Evolutionary conservation across 2,113 vertebrate species (phyloP).

Genomic region (Bubo scandiacus): DNA sequence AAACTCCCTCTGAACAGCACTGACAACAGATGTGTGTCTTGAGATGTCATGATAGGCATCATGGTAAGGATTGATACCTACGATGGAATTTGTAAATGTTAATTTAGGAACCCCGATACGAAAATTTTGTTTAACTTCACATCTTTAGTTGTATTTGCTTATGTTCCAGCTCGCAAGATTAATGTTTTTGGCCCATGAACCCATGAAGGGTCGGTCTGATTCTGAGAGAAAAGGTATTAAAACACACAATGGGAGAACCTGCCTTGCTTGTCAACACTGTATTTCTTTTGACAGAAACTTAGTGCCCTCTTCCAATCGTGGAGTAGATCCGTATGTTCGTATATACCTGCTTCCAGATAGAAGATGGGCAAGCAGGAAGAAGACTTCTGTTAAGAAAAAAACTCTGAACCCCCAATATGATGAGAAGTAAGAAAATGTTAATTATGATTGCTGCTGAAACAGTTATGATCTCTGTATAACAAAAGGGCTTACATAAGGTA

Average conservation of each 20-base stretch:
- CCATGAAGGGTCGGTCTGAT: neutral
- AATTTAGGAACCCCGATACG: neutral
- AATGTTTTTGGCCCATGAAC: neutral
- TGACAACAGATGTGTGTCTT: neutral
- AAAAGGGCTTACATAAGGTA: neutral
- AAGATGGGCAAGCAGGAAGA: slow-evolving; percentile 86
- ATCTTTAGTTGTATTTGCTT: neutral
- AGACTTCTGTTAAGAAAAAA: slow-evolving; percentile 86
- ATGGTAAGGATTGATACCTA: neutral
- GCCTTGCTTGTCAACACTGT: neutral
- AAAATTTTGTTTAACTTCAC: neutral
- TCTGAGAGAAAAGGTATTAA: neutral
- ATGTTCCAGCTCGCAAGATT: neutral
- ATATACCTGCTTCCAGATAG: slow-evolving; percentile 93
- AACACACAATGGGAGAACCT: neutral
- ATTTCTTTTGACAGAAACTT: slow-evolving; percentile 79
- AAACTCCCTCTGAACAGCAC: neutral
- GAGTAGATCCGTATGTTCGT: slow-evolving; percentile 89
- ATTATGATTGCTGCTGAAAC: neutral
- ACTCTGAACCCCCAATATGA: slow-evolving; percentile 86
- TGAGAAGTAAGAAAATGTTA: slow-evolving; percentile 81
- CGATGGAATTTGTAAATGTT: neutral
- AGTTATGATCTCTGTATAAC: neutral
- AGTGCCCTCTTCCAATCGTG: slow-evolving; percentile 80
- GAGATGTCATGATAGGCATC: neutral